phyloP scores from a whole-genome alignment of 2,797 vertebrate genomes.

The Diplodus sargus region DNA sequence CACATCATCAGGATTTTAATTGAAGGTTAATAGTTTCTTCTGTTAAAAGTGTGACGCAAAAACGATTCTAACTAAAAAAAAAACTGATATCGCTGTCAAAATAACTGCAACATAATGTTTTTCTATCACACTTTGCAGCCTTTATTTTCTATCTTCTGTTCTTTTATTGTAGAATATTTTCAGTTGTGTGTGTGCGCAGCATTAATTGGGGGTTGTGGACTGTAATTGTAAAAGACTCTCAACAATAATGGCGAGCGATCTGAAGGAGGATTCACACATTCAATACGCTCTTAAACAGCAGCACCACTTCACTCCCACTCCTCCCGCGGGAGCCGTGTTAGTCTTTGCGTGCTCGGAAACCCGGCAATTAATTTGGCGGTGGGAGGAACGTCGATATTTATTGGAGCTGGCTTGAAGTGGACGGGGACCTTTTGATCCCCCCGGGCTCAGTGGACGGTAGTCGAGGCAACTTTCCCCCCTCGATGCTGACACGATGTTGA shows the following conservation, averaged over 20 bases:
- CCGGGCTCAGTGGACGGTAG: neutral
- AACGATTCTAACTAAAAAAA: too few relatives aligned
- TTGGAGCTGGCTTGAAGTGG: slow-evolving; percentile 46
- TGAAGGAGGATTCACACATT: slow-evolving; percentile 9
- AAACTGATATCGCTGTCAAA: too few relatives aligned
- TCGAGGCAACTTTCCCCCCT: slow-evolving; percentile 24
- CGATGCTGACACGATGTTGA: slow-evolving; percentile 14
- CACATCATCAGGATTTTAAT: too few relatives aligned
- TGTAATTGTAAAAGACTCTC: too few relatives aligned
- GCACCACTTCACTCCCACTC: slow-evolving; percentile 44
- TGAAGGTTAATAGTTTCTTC: too few relatives aligned
- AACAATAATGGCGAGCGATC: slow-evolving; percentile 7
- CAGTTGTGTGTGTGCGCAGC: too few relatives aligned
- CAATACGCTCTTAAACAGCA: neutral
- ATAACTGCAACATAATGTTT: too few relatives aligned
- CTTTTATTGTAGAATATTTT: too few relatives aligned
- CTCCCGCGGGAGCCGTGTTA: slow-evolving; percentile 57
- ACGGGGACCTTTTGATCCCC: slow-evolving; percentile 56
- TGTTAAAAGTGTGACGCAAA: too few relatives aligned
- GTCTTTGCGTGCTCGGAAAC: slow-evolving; percentile 34
- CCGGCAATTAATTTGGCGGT: slow-evolving; percentile 63
- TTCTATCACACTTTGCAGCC: too few relatives aligned
- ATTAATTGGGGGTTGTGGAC: too few relatives aligned
- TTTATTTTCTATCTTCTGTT: too few relatives aligned
- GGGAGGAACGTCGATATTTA: slow-evolving; percentile 70